Base-by-base conservation (phyloP, 2,797 vertebrate genomes). In the Philypnodon macrostomus region DNA sequence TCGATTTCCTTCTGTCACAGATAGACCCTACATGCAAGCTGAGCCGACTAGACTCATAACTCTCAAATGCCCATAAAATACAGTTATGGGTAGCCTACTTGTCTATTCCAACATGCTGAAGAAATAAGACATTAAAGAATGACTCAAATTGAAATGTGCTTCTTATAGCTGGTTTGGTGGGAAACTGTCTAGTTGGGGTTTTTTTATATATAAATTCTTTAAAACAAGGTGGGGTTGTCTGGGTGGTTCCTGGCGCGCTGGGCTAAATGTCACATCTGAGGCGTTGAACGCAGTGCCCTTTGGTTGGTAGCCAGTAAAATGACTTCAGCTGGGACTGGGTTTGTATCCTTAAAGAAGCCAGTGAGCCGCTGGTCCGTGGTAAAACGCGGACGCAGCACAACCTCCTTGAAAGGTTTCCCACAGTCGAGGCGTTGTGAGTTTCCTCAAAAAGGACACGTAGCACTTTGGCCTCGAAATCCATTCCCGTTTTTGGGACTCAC, bases 371-470 rank as follows among this genome's bases (percentile, higher is more conserved):
- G 50, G 56, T 63, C 15, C 1, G 46, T 0, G 37, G 63, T 34
- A 63, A 85, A 83, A 79, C 67, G 67, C 59, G 69, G 71, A 77
- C 52, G 63, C 66, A 52, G 71, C 67, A 24, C 54, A 46, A 53
- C 53, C 14, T 58, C 59, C 58, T n/a, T n/a, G n/a, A 33, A 57
- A 52, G 10, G 14, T 54, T 49, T 49, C 41, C 3, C 60, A 61
- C 50, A 71, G 63, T 84, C 60, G 77, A 75, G 79, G 73, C 72
- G 73, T 16, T 34, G 57, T 14, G 52, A 3, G 34, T 48, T 51
- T 21, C 32, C 74, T 55, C 41, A 18, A 63, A 59, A 79, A 71
- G 75, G 63, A 81, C 75, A 84, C 71, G 79, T 78, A 48, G 66
- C 39, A 27, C 31, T 27, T 47, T 1, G 17, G 19, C 18, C 31